Conservation (phyloP, 2,797 vertebrate species). For the Peromyscus aztecus region DNA sequence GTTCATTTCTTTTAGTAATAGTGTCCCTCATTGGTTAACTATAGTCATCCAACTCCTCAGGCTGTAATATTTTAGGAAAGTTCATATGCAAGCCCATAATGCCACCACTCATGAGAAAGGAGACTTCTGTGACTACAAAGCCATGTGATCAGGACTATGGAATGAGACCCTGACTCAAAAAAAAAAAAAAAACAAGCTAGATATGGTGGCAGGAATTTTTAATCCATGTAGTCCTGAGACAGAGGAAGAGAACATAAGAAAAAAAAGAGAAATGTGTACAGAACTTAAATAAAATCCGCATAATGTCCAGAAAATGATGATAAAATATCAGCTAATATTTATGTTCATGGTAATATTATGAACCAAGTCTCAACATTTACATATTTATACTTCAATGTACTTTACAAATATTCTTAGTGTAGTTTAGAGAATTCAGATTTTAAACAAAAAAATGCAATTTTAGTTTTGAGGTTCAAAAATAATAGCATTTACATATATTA, state of each 20-base stretch:
- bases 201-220: not conserved
- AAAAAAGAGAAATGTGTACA: not conserved
- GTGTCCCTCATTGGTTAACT: not conserved
- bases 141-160: not conserved
- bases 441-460: not conserved
- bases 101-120: not conserved
- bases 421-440: not conserved
- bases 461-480: not conserved
- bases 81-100: not conserved
- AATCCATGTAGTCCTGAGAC: not conserved
- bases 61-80: not conserved
- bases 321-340: not conserved
- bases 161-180: not conserved
- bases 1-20: not conserved
- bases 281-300: not conserved
- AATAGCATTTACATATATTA: not conserved
- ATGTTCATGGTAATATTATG: not conserved
- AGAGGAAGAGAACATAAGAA: not conserved
- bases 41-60: not conserved
- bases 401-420: not conserved
- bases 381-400: not conserved
- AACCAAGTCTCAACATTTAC: not conserved
- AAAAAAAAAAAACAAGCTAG: not conserved
- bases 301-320: not conserved
- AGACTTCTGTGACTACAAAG: not conserved